Evolutionary conservation across 1,140 invertebrate genomes (phyloP).

Genomic region (Aleiodes sp.): DNA sequence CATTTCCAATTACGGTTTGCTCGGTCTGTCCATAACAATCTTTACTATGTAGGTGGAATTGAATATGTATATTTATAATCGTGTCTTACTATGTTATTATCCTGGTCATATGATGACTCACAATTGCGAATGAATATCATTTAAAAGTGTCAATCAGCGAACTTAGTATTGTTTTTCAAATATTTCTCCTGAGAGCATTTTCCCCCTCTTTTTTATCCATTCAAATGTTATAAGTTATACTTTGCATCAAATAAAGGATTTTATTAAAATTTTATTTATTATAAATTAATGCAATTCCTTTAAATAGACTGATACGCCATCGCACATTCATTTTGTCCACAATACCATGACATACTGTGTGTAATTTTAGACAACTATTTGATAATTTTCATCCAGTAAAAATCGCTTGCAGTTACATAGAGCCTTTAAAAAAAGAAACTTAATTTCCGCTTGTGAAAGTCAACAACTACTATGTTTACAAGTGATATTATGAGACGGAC

Average conservation of each 20-base stretch:
- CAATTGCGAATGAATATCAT: neutral
- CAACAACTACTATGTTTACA: neutral
- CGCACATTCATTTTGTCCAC: too few relatives aligned
- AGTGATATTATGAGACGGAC: neutral
- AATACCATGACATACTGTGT: neutral
- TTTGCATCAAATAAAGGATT: too few relatives aligned
- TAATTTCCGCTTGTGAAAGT: constrained; percentile 1
- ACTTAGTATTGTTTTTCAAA: neutral
- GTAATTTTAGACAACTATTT: neutral
- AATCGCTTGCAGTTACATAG: neutral
- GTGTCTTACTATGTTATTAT: neutral
- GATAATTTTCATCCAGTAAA: neutral
- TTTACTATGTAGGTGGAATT: neutral
- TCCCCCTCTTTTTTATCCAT: too few relatives aligned
- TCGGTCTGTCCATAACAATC: neutral
- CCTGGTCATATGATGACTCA: neutral
- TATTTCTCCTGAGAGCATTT: too few relatives aligned
- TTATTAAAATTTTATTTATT: neutral
- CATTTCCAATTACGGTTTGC: constrained; percentile 12
- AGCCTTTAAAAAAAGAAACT: neutral
- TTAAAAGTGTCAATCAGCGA: neutral
- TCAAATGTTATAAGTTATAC: too few relatives aligned
- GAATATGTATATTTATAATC: neutral
- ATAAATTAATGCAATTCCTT: neutral
- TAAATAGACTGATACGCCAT: too few relatives aligned